phyloP scores from a whole-genome alignment of 2,113 vertebrate genomes.

The Amphiprion ocellaris region DNA sequence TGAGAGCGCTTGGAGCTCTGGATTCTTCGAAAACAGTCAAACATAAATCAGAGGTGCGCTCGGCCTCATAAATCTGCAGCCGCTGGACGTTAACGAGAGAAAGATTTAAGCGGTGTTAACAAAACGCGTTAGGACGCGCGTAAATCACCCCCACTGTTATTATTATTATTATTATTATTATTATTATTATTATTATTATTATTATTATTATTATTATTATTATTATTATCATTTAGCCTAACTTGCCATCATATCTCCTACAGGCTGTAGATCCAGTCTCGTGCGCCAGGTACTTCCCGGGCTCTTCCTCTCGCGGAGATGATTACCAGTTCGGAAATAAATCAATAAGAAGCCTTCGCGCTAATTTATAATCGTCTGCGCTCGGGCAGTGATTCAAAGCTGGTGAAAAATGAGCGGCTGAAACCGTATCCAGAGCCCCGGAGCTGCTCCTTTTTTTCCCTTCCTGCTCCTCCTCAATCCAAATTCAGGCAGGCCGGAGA shows the following conservation, averaged over 20 bases:
- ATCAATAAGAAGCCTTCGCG: slow-evolving; percentile 73
- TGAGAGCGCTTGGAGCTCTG: background rate
- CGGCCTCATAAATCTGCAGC: slow-evolving; percentile 64
- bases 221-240: slow-evolving; percentile 22
- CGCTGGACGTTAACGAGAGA: slow-evolving; percentile 59
- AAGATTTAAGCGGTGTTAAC: slow-evolving; percentile 60
- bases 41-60: slow-evolving; percentile 64
- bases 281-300: slow-evolving; percentile 53
- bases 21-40: slow-evolving; percentile 23
- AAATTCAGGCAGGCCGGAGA: slow-evolving; percentile 24
- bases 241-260: slow-evolving; percentile 16
- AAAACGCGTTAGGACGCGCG: slow-evolving; percentile 19
- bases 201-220: slow-evolving; percentile 25
- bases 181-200: slow-evolving; percentile 31
- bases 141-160: slow-evolving; percentile 32
- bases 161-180: slow-evolving; percentile 21
- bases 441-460: slow-evolving; percentile 23
- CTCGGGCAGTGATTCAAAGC: slow-evolving; percentile 62
- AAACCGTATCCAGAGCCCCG: slow-evolving; percentile 64
- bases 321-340: slow-evolving; percentile 77
- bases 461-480: background rate
- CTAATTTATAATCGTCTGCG: slow-evolving; percentile 78
- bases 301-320: slow-evolving; percentile 61
- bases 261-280: slow-evolving; percentile 34
- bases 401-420: slow-evolving; percentile 69